Percentiles rank a stretch among this genome's conserved stretches.
Evolutionary conservation across 2,797 vertebrate species (phyloP).

Genomic region (Epinephelus coioides): DNA sequence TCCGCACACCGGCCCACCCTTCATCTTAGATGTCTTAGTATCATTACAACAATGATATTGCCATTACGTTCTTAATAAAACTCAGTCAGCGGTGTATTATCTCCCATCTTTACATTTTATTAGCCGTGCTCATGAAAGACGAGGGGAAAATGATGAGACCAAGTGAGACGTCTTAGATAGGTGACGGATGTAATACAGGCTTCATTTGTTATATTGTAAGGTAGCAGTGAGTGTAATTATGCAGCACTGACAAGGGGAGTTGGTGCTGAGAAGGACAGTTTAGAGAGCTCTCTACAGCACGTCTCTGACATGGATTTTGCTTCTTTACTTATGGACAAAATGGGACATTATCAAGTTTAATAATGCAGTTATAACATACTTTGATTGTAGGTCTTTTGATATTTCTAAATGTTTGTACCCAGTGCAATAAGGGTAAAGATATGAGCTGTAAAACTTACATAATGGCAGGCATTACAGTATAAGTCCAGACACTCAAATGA

Average conservation of each 20-base stretch:
- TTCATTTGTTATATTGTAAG: conserved; percentile 67
- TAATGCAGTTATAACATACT: background rate
- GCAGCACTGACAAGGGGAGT: conserved; percentile 24
- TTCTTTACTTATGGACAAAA: conserved; percentile 1
- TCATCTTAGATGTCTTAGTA: conserved; percentile 63
- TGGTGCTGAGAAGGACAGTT: conserved; percentile 46
- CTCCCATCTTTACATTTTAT: conserved; percentile 84
- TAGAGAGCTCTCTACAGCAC: conserved; percentile 24
- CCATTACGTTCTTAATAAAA: conserved; percentile 82
- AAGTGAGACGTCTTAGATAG: conserved; percentile 74
- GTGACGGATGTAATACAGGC: conserved; percentile 71
- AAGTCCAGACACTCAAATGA: background rate
- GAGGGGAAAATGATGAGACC: conserved; percentile 70
- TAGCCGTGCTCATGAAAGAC: conserved; percentile 77
- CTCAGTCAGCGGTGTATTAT: conserved; percentile 70
- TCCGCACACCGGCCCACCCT: conserved; percentile 57
- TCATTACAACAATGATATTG: conserved; percentile 70
- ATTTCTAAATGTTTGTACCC: background rate
- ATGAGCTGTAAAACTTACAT: background rate
- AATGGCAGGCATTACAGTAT: background rate
- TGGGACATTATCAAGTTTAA: background rate
- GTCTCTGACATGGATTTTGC: conserved; percentile 18
- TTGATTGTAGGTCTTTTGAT: background rate
- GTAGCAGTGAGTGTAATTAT: conserved; percentile 58
- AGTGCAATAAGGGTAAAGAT: background rate